phyloP scores from a whole-genome alignment of 2,113 vertebrate species.

The Prochilodus magdalenae region DNA sequence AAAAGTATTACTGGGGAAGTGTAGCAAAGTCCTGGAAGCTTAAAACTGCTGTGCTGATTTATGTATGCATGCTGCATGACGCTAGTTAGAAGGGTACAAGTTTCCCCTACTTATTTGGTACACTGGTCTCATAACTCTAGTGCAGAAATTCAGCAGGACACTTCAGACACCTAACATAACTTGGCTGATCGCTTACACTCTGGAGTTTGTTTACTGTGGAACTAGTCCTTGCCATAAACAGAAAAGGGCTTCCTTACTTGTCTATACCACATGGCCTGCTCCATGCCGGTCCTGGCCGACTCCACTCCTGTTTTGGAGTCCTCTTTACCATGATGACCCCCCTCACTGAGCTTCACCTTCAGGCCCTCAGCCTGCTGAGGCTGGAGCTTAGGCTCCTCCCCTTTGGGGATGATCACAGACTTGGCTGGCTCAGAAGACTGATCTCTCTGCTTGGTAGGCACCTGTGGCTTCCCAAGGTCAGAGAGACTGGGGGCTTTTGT shows the following conservation, averaged over 20 bases:
- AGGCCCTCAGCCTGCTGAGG: constrained; percentile 88
- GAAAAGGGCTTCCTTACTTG: constrained; percentile 82
- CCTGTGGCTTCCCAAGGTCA: constrained; percentile 86
- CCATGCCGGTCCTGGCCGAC: constrained; percentile 87
- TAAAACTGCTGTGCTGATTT: too few relatives aligned
- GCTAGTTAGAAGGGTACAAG: too few relatives aligned
- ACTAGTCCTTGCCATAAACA: not conserved
- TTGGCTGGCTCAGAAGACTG: constrained; percentile 84
- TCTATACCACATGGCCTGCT: constrained; percentile 96
- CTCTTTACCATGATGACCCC: constrained; percentile 88
- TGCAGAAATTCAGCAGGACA: too few relatives aligned
- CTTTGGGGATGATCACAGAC: constrained; percentile 90
- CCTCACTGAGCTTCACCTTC: constrained; percentile 92
- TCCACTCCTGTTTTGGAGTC: constrained; percentile 86
- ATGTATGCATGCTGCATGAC: too few relatives aligned
- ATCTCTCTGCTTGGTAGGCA: constrained; percentile 86
- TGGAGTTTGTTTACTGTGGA: not conserved
- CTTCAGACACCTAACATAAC: too few relatives aligned
- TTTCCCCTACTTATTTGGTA: too few relatives aligned
- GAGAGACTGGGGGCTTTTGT: constrained; percentile 93
- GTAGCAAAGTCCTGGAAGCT: too few relatives aligned
- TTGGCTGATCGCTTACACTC: not conserved
- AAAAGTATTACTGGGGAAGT: too few relatives aligned
- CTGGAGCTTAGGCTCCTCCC: constrained; percentile 88
- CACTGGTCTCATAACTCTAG: too few relatives aligned